Evolutionary conservation across 2,113 vertebrate genomes (phyloP).

Genomic region (Onychorhynchus coronatus): DNA sequence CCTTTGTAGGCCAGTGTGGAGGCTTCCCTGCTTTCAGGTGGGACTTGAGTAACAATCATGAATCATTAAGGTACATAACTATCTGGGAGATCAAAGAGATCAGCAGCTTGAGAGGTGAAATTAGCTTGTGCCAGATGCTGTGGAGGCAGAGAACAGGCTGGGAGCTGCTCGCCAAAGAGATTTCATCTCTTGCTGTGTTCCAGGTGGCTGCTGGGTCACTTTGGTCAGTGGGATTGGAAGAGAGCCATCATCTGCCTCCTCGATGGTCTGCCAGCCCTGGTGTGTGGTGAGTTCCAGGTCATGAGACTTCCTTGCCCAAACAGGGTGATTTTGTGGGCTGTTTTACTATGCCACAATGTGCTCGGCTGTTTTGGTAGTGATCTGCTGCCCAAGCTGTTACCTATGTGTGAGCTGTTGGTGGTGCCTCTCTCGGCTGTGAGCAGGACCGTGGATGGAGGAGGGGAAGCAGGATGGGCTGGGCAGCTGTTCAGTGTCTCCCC

Average conservation of each 20-base stretch:
- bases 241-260: neutral
- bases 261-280: neutral
- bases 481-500: neutral
- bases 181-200: conserved; percentile 1
- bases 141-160: neutral
- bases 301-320: neutral
- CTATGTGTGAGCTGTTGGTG: neutral
- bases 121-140: neutral
- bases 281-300: neutral
- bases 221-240: neutral
- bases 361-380: neutral
- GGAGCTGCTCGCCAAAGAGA: neutral
- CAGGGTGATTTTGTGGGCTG: neutral
- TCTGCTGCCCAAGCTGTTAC: neutral
- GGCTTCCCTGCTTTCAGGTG: conserved; percentile 16
- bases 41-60: conserved; percentile 9
- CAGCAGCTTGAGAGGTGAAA: neutral
- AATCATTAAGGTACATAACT: neutral
- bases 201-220: conserved; percentile 21
- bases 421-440: neutral
- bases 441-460: neutral
- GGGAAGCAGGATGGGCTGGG: neutral
- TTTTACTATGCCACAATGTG: neutral
- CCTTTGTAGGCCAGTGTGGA: neutral
- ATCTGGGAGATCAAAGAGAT: neutral